These are phyloP conservation scores for Sander vitreus DNA, from an alignment of 2,113 vertebrate species.

Conservation along the genomic window DNA sequence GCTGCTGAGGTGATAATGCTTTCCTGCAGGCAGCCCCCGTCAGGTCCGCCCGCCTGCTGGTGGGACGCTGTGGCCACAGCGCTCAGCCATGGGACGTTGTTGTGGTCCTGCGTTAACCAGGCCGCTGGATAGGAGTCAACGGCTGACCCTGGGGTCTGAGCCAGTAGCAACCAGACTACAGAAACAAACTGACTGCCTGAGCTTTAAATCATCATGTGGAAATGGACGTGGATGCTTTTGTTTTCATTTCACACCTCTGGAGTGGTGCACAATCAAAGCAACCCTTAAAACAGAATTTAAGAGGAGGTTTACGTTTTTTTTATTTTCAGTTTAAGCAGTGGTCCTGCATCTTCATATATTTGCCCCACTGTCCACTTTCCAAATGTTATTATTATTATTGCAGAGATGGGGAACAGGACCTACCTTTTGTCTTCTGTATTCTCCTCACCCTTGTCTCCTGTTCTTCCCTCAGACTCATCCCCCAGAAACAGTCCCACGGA, in stretches of 20 bases:
- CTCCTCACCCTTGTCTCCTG: no score
- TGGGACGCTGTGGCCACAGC: background rate
- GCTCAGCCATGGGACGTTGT: slow-evolving; percentile 8
- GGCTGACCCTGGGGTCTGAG: slow-evolving; percentile 32
- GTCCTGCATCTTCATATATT: no score
- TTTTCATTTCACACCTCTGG: slow-evolving; percentile 50
- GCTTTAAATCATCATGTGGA: slow-evolving; percentile 19
- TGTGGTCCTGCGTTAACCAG: slow-evolving; percentile 37
- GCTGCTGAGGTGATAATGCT: slow-evolving; percentile 60
- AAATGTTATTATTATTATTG: no score
- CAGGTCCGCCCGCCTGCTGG: slow-evolving; percentile 16
- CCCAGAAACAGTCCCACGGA: no score
- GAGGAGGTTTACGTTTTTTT: slow-evolving; percentile 9
- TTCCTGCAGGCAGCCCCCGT: slow-evolving; percentile 37
- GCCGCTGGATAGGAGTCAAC: slow-evolving; percentile 5
- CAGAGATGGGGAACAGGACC: no score
- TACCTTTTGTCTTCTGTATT: no score
- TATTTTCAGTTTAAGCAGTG: no score
- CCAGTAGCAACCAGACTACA: slow-evolving; percentile 17
- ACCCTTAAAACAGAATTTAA: slow-evolving; percentile 9
- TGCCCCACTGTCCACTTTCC: no score
- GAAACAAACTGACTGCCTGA: slow-evolving; percentile 30
- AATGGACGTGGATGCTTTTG: slow-evolving; percentile 26
- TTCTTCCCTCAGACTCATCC: no score
- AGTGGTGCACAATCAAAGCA: slow-evolving; percentile 32